These are phyloP conservation scores for Tinea trinotella DNA, from an alignment of 2,888 invertebrate species.

Conservation along the genomic window DNA sequence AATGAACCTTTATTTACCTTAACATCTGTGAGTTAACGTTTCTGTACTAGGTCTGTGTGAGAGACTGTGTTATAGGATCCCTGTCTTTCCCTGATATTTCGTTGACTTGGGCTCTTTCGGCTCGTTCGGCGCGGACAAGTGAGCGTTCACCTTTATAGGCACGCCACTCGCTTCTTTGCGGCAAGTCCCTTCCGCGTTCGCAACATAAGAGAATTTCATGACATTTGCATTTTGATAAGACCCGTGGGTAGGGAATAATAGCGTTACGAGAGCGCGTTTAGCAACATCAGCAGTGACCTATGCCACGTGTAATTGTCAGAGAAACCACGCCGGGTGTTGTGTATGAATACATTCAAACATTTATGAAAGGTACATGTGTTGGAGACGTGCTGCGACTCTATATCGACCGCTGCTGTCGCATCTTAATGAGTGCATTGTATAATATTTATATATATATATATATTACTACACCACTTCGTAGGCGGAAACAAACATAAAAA, in stretches of 20 bases:
- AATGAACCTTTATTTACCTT: too few relatives aligned
- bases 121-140: too few relatives aligned
- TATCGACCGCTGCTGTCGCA: background rate
- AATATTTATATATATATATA: background rate
- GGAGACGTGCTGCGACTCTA: background rate
- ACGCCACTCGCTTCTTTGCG: background rate
- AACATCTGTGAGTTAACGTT: too few relatives aligned
- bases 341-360: background rate
- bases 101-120: too few relatives aligned
- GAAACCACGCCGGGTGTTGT: background rate
- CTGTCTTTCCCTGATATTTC: too few relatives aligned
- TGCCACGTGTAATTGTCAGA: conserved; percentile 1
- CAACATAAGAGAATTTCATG: background rate
- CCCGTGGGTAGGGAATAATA: background rate
- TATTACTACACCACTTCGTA: background rate
- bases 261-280: background rate
- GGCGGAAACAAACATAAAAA: too few relatives aligned
- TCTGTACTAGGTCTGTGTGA: too few relatives aligned
- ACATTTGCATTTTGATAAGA: background rate
- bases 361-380: background rate
- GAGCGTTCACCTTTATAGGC: too few relatives aligned
- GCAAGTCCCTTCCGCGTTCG: conserved; percentile 5
- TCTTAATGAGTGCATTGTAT: conserved; percentile 2
- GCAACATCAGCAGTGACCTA: background rate
- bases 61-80: too few relatives aligned